Evolutionary conservation across 2,113 vertebrate species (phyloP), one percentile per base, ranked within the genome.

Genomic region (Oxyura jamaicensis): DNA sequence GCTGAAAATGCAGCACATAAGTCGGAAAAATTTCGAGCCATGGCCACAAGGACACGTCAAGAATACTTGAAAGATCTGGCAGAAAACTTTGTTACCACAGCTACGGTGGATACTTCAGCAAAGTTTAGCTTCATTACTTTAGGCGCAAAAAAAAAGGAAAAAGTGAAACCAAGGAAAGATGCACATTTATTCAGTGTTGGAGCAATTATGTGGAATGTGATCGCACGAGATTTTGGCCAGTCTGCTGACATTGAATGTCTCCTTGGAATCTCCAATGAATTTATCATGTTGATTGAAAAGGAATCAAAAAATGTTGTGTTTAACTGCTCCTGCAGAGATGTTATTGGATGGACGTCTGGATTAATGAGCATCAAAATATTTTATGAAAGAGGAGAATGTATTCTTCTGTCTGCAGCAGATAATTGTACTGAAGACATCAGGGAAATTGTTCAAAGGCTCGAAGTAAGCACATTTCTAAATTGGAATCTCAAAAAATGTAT

Each of bases 41-140:
- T 99, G 99, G 99, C 99, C 59, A 99, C 99, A 9, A 98, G 99
- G 66, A 99, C 99, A 2, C 98, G 99, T 79, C 99, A 99, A 97
- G 99, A 99, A 95, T 99, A 99, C 97, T 97, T 99, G 95, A 99
- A 99, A 96, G 99, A 99, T 96, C 97, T 99, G 63, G 99, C 99
- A 1, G 99, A 99, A 98, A 99, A 99, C 97, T 99, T 99, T 83
- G 99, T 98, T 68, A 99, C 99, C 35, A 99, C 99, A 0, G 98
- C 99, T 39, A 99, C 99, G 6, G 98, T 99, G 65, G 99, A 99
- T 91, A 97, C 98, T 67, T 98, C 99, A 28, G 99, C 99, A 26
- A 99, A 99, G 86, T 99, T 99, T 97, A 99, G 99, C 97, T 99
- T 99, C 97, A 99, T 99, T 95, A 99, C 98, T 13, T 98, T 99